Evolutionary conservation across 2,113 vertebrate species (phyloP), one percentile per base, ranked within the genome.

Genomic region (Euleptes europaea): DNA sequence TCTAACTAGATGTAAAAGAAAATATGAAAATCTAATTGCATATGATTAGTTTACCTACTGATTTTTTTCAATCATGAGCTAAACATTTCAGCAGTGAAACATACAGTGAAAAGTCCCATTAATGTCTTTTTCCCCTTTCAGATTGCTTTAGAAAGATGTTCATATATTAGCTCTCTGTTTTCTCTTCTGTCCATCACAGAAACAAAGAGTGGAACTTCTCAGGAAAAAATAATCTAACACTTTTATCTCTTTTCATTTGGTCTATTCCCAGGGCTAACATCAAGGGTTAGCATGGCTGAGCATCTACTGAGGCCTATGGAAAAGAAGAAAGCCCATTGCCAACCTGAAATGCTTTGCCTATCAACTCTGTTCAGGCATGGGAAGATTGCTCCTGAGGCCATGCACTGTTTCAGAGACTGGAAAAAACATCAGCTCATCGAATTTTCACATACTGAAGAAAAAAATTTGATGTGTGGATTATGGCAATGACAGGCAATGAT

Each of bases 121-220:
- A 42, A 76, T 57, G 54, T 57, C 54, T 54, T 54, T 54, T 4
- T 19, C 54, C 54, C 54, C 54, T 57, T 57, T 7, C 21, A 57
- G 54, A 21, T 57, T 57, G 54, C 54, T 57, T 57, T 57, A 57
- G 5, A 86, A 91, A 74, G 7, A 9, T 2, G 38, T n/a, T 60
- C 31, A 60, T 60, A 2, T 49, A 66, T 71, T 0, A 66, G 19
- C 0, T 85, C 86, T 78, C 0, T 1, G 70, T 88, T 77, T 90
- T 40, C 5, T 73, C 85, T 89, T 89, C 21, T 85, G 31, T 1
- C 49, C 47, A 47, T 78, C 57, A 81, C 31, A 86, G 86, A 78
- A 67, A 83, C 2, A 51, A 80, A 35, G n/a, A 42, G 60, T 60
- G 35, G 66, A 85, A 78, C 28, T 78, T 86, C n/a, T 60, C 15